Percentiles rank a stretch among this genome's conserved stretches.
phyloP scores from a whole-genome alignment of 1,140 invertebrate genomes.

The Lepeophtheirus salmonis region DNA sequence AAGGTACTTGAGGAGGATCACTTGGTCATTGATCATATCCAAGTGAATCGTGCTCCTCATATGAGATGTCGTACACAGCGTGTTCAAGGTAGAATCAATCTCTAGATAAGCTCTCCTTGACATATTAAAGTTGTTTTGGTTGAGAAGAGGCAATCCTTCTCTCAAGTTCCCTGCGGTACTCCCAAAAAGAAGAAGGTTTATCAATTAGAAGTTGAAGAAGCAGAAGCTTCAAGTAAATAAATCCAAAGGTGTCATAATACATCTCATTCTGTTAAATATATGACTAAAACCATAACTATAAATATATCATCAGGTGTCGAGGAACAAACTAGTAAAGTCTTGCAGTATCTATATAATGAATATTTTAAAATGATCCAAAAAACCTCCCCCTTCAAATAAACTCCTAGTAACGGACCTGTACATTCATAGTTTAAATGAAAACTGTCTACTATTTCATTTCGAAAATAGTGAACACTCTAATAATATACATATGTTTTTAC shows the following conservation, averaged over 20 bases:
- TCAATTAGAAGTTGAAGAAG: conserved; percentile 65
- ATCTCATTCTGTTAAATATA: background rate
- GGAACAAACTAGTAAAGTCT: too few species aligned
- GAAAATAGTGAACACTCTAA: too few species aligned
- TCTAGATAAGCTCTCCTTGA: conserved; percentile 97
- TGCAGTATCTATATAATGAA: too few species aligned
- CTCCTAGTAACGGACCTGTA: too few species aligned
- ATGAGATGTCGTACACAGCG: conserved; percentile 92
- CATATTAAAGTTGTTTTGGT: conserved; percentile 94
- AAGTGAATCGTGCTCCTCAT: conserved; percentile 81
- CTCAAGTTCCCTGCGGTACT: conserved; percentile 57
- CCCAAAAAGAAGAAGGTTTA: conserved; percentile 69
- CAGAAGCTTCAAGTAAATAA: conserved; percentile 25
- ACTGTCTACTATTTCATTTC: too few species aligned
- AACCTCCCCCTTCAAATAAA: too few species aligned
- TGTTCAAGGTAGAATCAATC: conserved; percentile 98
- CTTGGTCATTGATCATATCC: conserved; percentile 90
- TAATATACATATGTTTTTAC: too few species aligned
- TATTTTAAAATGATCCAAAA: too few species aligned
- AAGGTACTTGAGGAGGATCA: conserved; percentile 92
- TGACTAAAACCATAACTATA: too few species aligned
- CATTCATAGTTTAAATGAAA: too few species aligned
- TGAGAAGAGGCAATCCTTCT: conserved; percentile 86
- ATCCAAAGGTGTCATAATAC: background rate
- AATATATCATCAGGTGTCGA: too few species aligned